Conservation (phyloP, 2,113 vertebrate species). For the Leucosticte australis region DNA sequence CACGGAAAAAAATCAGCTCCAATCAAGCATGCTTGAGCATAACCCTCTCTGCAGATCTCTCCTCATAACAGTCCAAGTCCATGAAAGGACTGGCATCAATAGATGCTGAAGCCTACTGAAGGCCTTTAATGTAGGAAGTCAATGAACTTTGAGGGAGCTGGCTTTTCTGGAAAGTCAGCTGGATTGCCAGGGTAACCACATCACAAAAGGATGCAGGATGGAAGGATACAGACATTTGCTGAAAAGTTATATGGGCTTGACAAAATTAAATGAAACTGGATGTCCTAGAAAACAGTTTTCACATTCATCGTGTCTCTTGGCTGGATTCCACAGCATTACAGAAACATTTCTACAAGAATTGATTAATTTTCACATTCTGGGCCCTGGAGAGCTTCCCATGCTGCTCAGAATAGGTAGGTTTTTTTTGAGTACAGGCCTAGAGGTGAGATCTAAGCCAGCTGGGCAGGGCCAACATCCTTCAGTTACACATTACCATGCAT, state of each 20-base stretch:
- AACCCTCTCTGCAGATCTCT: neutral
- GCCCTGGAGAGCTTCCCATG: neutral
- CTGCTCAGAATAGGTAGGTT: neutral
- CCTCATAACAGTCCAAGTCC: neutral
- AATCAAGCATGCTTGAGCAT: neutral
- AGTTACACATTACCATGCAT: neutral
- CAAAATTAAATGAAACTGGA: slow-evolving; percentile 33
- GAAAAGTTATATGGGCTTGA: neutral
- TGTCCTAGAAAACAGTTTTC: slow-evolving; percentile 50
- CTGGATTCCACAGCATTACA: slow-evolving; percentile 2
- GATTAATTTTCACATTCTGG: slow-evolving; percentile 22
- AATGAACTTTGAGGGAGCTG: neutral
- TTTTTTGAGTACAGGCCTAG: neutral
- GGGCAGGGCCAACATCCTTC: neutral
- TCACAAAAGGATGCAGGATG: neutral
- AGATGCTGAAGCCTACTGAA: neutral
- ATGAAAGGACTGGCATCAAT: neutral
- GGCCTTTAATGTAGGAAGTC: neutral
- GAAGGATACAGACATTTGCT: neutral
- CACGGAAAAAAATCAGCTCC: neutral
- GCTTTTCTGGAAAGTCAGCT: slow-evolving; percentile 34
- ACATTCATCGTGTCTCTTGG: slow-evolving; percentile 37
- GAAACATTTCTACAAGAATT: slow-evolving; percentile 14
- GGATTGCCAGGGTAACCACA: slow-evolving; percentile 29
- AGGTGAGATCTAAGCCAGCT: slow-evolving; percentile 10